phyloP scores from a whole-genome alignment of 2,888 invertebrate species.

The Geophilus truncorum region DNA sequence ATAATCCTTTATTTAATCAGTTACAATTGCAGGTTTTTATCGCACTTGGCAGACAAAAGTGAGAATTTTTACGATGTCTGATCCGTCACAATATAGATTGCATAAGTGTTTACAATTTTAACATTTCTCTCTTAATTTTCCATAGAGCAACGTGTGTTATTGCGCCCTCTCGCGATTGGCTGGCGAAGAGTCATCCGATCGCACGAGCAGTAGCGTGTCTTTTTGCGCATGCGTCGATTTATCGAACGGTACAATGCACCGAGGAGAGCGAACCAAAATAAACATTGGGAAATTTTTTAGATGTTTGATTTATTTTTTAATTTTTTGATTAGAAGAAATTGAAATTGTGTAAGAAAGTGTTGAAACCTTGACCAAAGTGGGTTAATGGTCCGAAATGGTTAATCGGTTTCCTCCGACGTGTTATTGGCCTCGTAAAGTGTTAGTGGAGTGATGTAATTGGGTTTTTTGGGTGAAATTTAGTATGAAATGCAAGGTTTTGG shows the following conservation, averaged over 20 bases:
- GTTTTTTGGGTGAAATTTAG: too few species aligned
- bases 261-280: neutral
- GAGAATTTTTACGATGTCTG: neutral
- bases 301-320: too few species aligned
- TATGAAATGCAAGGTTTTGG: too few species aligned
- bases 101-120: neutral
- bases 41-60: neutral
- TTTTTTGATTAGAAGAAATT: too few species aligned
- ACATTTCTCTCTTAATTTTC: neutral
- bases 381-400: too few species aligned
- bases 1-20: neutral
- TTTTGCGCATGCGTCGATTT: neutral
- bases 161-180: neutral
- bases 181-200: neutral
- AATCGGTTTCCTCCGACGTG: too few species aligned
- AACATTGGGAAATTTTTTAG: too few species aligned
- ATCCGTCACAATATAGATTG: neutral
- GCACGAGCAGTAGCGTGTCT: neutral
- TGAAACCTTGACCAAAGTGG: too few species aligned
- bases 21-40: neutral
- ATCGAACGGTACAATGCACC: neutral
- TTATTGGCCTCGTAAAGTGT: too few species aligned
- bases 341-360: too few species aligned
- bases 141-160: neutral
- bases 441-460: too few species aligned